A percentile compares a stretch with the other conserved stretches of the same genome.
These are phyloP conservation scores for Eidolon dupreanum DNA, from an alignment of 2,797 vertebrate species.

Conservation along the genomic window DNA sequence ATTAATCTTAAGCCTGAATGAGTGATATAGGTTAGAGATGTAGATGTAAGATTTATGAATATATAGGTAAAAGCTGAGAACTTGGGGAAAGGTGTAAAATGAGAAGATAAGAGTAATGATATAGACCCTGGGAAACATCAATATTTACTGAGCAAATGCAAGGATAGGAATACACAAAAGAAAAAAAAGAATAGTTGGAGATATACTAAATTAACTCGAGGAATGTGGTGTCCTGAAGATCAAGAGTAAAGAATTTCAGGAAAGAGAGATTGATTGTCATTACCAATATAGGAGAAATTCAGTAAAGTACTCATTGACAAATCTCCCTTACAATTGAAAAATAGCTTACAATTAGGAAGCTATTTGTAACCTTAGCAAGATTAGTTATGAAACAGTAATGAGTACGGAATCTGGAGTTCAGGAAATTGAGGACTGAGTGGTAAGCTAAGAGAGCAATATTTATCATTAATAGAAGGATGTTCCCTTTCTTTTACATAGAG, in stretches of 20 bases:
- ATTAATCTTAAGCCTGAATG: not conserved
- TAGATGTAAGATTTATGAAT: not conserved
- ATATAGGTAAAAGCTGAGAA: not conserved
- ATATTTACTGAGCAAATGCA: not conserved
- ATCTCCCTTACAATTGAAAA: not conserved
- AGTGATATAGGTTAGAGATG: not conserved
- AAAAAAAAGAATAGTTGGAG: not conserved
- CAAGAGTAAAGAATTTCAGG: slow-evolving; percentile 19
- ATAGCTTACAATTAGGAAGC: not conserved
- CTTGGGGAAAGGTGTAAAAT: not conserved
- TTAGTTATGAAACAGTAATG: not conserved
- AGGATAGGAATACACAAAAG: not conserved
- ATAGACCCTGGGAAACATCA: not conserved
- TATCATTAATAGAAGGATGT: not conserved
- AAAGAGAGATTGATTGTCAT: not conserved
- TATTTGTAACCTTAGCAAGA: not conserved
- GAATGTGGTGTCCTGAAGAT: not conserved
- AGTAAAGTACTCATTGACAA: not conserved
- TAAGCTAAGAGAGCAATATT: not conserved
- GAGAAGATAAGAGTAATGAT: not conserved
- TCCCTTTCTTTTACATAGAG: not conserved
- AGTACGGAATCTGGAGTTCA: not conserved
- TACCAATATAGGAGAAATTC: not conserved
- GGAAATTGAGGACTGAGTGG: not conserved
- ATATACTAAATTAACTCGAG: not conserved